Evolutionary conservation across 2,888 invertebrate genomes (phyloP), one percentile per base, ranked within the genome.

Genomic region (Chydorus sphaericus): DNA sequence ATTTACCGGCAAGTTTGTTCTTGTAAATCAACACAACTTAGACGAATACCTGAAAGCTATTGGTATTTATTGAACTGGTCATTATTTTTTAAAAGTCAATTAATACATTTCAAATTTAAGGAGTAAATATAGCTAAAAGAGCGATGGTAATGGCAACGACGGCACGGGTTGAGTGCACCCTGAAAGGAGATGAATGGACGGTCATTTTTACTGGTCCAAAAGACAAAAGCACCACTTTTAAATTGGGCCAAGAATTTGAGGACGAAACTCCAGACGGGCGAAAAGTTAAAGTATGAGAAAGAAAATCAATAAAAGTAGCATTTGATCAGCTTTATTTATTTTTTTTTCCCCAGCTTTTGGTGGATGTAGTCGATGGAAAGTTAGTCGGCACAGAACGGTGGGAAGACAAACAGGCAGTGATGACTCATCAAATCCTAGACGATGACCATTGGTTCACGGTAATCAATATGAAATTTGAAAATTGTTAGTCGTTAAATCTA

Each of bases 261-360:
- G 89, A 92, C 70, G 86, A 85, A 63, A 90, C 92, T 16, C 80
- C 86, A 61, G 91, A 93, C 69, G 91, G 92, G 28, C 80, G 90
- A 59, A 85, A 83, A 71, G 89, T 90, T 56, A 77, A 51, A 31
- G 51, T 51, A 51, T 23, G n/a, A n/a, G n/a, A n/a, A n/a, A n/a
- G n/a, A n/a, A n/a, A n/a, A n/a, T n/a, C n/a, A n/a, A n/a, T n/a
- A n/a, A n/a, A n/a, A n/a, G n/a, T n/a, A n/a, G n/a, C n/a, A n/a
- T n/a, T n/a, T n/a, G n/a, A n/a, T n/a, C n/a, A n/a, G n/a, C n/a
- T n/a, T n/a, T n/a, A n/a, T n/a, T n/a, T n/a, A n/a, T n/a, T n/a
- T n/a, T n/a, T n/a, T n/a, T n/a, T n/a, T n/a, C n/a, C n/a, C n/a
- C n/a, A n/a, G n/a, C n/a, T n/a, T n/a, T n/a, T n/a, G n/a, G n/a